A percentile compares a stretch with the other conserved stretches of the same genome.
phyloP scores from a whole-genome alignment of 2,113 vertebrate genomes.

The Hiodon alosoides region DNA sequence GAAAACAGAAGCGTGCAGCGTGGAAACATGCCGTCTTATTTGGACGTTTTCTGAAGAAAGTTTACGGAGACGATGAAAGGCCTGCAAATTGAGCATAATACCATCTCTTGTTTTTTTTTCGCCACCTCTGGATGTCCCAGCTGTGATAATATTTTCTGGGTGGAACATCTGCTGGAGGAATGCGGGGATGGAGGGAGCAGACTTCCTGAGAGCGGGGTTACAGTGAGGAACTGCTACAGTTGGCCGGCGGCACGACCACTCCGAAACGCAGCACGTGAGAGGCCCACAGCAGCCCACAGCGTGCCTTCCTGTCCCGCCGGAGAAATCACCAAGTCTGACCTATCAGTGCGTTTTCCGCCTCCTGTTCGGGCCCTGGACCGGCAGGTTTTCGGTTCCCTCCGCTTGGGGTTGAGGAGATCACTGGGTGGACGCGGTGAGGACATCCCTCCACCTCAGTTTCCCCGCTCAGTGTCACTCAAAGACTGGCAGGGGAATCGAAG shows the following conservation, averaged over 20 bases:
- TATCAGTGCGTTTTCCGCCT: neutral
- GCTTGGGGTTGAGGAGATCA: neutral
- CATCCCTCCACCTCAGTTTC: too few species aligned
- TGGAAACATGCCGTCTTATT: neutral
- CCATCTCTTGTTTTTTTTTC: constrained; percentile 1
- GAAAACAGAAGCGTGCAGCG: neutral
- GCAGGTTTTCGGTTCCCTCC: too few species aligned
- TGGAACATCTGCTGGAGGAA: constrained; percentile 63
- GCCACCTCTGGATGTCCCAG: constrained; percentile 50
- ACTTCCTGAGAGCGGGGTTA: constrained; percentile 53
- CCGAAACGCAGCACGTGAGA: neutral
- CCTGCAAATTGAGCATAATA: neutral
- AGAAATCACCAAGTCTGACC: neutral
- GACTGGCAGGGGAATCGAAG: constrained; percentile 9
- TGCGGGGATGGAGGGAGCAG: constrained; percentile 43
- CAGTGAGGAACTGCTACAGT: constrained; percentile 10
- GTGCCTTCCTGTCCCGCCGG: neutral
- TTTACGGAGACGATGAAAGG: neutral
- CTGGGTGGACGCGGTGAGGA: constrained; percentile 8
- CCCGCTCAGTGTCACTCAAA: neutral
- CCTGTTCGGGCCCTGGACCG: neutral
- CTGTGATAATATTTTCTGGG: constrained; percentile 75
- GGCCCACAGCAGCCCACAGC: neutral
- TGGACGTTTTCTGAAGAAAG: neutral
- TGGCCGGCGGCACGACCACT: neutral